phyloP scores from a whole-genome alignment of 2,113 vertebrate genomes.

The Phoxinus phoxinus region DNA sequence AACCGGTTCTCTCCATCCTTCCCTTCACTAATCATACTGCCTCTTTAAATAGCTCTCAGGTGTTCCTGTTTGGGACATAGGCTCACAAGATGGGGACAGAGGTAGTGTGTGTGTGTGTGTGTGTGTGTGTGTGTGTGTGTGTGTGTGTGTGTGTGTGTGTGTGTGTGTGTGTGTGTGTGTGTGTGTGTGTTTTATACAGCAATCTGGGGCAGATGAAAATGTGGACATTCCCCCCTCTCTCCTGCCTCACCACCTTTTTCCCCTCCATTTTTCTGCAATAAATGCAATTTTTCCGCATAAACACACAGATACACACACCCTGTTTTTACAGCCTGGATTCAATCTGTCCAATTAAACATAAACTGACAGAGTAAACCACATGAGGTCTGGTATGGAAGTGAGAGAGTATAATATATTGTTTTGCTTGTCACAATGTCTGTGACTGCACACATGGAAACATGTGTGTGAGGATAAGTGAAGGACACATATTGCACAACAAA shows the following conservation, averaged over 20 bases:
- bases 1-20: neutral
- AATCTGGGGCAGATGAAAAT: constrained; percentile 49
- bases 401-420: neutral
- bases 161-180: neutral
- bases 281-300: neutral
- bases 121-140: constrained; percentile 35
- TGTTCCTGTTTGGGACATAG: constrained; percentile 54
- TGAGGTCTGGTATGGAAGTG: constrained; percentile 33
- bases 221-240: constrained; percentile 8
- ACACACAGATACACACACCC: constrained; percentile 5
- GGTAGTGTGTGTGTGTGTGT: constrained; percentile 29
- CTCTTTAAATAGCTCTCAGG: constrained; percentile 58
- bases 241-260: neutral
- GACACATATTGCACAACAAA: constrained; percentile 33
- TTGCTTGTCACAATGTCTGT: neutral
- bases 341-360: constrained; percentile 46
- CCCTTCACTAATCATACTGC: constrained; percentile 47
- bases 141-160: neutral
- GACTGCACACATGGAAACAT: constrained; percentile 20
- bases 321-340: constrained; percentile 17
- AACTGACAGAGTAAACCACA: constrained; percentile 42
- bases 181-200: constrained; percentile 37
- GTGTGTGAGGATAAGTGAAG: constrained; percentile 45
- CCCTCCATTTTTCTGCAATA: neutral
- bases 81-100: constrained; percentile 27